Conservation (phyloP, 2,888 invertebrate genomes). For the Drosophila fungiperda region DNA sequence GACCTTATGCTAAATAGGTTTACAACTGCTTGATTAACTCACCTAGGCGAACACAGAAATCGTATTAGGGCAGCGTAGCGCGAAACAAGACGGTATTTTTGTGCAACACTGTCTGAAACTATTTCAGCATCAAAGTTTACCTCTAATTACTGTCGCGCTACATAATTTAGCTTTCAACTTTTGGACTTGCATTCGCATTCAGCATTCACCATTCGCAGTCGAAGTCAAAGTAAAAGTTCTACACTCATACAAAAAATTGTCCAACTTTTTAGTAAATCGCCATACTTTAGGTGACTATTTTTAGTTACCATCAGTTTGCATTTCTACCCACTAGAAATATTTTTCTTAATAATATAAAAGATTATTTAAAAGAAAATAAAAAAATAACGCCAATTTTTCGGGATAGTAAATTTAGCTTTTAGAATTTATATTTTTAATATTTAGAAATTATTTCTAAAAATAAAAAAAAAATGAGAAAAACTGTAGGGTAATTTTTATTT, state of each 20-base stretch:
- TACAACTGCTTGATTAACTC: constrained; percentile 12
- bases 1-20: background rate
- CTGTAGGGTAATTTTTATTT: background rate
- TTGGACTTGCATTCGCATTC: constrained; percentile 30
- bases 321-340: background rate
- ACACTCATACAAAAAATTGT: background rate
- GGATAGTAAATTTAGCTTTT: background rate
- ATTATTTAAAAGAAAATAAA: background rate
- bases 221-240: constrained; percentile 4
- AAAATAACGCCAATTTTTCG: background rate
- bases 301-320: background rate
- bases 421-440: background rate
- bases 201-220: background rate
- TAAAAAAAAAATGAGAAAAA: no score
- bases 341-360: background rate
- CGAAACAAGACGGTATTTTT: constrained; percentile 3
- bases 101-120: constrained; percentile 61
- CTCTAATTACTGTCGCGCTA: constrained; percentile 77
- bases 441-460: background rate
- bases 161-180: constrained; percentile 71
- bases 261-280: background rate
- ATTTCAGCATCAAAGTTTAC: constrained; percentile 71
- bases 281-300: background rate
- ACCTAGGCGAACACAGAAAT: background rate
- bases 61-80: background rate